Evolutionary conservation across 2,888 invertebrate species (phyloP), one percentile per base, ranked within the genome.

Genomic region (Mesorhabditis sp.): DNA sequence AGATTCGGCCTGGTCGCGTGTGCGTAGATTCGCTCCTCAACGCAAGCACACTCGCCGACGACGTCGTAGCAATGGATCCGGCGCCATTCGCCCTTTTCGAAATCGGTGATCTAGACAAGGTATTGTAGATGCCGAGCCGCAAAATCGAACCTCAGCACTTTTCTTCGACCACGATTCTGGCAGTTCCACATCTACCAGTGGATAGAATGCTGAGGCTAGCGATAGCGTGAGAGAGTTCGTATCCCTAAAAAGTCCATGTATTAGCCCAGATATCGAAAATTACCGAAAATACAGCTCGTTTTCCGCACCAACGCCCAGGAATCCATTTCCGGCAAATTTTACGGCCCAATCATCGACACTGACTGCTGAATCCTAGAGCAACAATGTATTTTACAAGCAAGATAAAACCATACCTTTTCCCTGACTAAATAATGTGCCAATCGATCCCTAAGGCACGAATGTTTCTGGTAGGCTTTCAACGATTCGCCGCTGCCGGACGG

Each of bases 281-380:
- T n/a, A 62, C 10, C 10, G 63, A 62, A 62, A 62, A 62, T 62
- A 28, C 28, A 62, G 10, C 63, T 50, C 58, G 58, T 50, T 50
- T n/a, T 50, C 58, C 5, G 74, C 72, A 71, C 81, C 81, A 7
- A 83, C 74, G 7, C 81, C 82, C 42, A 83, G 70, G 62, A 76
- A 77, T 41, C 83, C 83, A 68, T 83, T 83, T 10, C 83, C 83
- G 43, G 80, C 72, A 70, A 83, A 83, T n/a, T 77, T 69, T 4
- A 82, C 74, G 5, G 75, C 67, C 15, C 72, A 70, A 10, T 74
- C 70, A 58, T 74, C 69, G 28, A 73, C 66, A 28, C 75, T 76
- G 13, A 71, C 62, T n/a, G 77, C 73, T 43, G 72, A 70, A 4
- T 75, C 72, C 70, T 76, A 62, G 50, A 74, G 72, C 10, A 10